Base-by-base conservation (phyloP, 2,797 vertebrate species). In the Crypturellus tataupa region DNA sequence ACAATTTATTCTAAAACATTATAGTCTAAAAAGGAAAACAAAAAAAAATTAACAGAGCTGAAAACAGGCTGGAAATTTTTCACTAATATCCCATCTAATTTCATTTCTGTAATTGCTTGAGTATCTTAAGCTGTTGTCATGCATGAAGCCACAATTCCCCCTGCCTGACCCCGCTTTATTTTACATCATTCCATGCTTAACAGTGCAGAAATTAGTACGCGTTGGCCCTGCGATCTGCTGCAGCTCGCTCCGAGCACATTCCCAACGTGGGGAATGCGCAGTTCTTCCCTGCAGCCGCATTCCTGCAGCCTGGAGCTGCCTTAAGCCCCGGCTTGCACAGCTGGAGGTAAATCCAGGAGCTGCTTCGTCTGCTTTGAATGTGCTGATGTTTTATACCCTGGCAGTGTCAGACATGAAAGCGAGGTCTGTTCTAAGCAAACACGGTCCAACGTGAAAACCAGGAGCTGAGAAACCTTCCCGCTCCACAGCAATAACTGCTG, bases 401-500 rank as follows among this genome's bases (percentile, higher is more conserved):
- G 11, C 4, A 25, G 44, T 39, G 37, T 63, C 0, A 10, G 2
- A 1, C 21, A 2, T 3, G 56, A n/a, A 73, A 62, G 44, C 12
- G 4, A 46, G 37, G 37, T 24, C 40, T 6, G 37, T 3, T 33
- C 31, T 13, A 49, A 79, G 59, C 49, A 62, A 82, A 87, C 10
- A 19, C 13, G 19, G 20, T 20, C 8, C 7, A 42, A 6, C 47
- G 15, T 6, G 44, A 20, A 70, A 77, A 42, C 9, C 37, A 80
- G 5, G 31, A 60, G 27, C 16, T 46, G 16, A 55, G 13, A 63
- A 40, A 24, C 4, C 42, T 81, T 69, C 49, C 39, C 4, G 21
- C 17, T 40, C 71, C 46, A 15, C 51, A 47, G 16, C 0, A 1
- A 27, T 39, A 49, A 27, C 4, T 4, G 33, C 5, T 76, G 47